Conservation (phyloP, 2,113 vertebrate species). For the Eupsittula cactorum region DNA sequence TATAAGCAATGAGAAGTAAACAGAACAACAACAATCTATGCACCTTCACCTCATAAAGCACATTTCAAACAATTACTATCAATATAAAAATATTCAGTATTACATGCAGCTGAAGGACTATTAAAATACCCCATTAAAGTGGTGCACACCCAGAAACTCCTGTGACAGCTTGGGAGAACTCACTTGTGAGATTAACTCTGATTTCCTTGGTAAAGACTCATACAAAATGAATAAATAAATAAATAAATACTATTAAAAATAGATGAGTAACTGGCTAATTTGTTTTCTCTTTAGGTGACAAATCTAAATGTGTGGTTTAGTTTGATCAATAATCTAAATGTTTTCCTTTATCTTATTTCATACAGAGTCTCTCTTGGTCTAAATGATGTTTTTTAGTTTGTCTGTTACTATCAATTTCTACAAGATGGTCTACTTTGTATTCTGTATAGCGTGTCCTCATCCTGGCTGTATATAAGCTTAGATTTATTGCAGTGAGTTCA, state of each 20-base stretch:
- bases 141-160: background rate
- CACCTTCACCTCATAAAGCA: background rate
- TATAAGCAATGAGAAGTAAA: background rate
- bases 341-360: background rate
- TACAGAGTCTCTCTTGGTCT: conserved; percentile 8
- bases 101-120: background rate
- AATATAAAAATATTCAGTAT: background rate
- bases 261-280: background rate
- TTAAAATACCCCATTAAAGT: background rate
- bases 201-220: background rate
- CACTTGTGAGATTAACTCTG: background rate
- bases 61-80: background rate
- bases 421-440: conserved; percentile 64
- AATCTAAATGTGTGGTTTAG: conserved; percentile 20
- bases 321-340: conserved; percentile 11
- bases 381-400: conserved; percentile 36
- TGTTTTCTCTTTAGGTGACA: conserved; percentile 32
- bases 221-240: background rate
- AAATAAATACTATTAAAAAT: background rate
- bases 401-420: conserved; percentile 22
- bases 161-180: background rate
- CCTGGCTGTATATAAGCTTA: conserved; percentile 72
- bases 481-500: conserved; percentile 66
- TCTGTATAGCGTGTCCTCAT: conserved; percentile 66
- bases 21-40: background rate